A percentile compares a stretch with the other conserved stretches of the same genome.
Evolutionary conservation across 2,888 invertebrate genomes (phyloP).

Genomic region (Drosophila lutescens): DNA sequence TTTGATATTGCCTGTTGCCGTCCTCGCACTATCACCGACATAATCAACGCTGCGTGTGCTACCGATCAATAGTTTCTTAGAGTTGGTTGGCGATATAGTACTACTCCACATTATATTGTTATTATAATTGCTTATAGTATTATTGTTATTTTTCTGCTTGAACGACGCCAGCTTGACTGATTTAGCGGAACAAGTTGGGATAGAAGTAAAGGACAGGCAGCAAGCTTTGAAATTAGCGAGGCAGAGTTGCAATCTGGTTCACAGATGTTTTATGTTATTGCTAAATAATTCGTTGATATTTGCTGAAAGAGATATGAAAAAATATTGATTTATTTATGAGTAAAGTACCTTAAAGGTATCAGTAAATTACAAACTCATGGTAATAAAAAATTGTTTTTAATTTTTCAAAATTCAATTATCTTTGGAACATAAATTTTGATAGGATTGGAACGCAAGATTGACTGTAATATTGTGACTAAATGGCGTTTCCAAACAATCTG

Average conservation of each 20-base stretch:
- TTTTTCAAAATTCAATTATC: not conserved
- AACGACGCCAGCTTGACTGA: slow-evolving; percentile 72
- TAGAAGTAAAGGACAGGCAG: slow-evolving; percentile 11
- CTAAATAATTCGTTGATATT: not conserved
- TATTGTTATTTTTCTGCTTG: slow-evolving; percentile 55
- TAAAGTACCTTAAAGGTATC: too few species aligned
- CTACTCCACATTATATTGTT: slow-evolving; percentile 84
- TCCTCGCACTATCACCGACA: slow-evolving; percentile 83
- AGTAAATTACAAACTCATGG: too few species aligned
- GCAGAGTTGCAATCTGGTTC: not conserved
- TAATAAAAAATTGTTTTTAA: too few species aligned
- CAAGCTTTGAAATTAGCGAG: not conserved
- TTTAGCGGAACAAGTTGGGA: slow-evolving; percentile 19
- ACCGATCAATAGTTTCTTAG: slow-evolving; percentile 84
- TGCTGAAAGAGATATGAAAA: slow-evolving; percentile 3
- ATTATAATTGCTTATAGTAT: slow-evolving; percentile 67
- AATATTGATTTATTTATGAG: not conserved
- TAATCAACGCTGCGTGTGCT: slow-evolving; percentile 84
- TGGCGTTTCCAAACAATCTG: slow-evolving; percentile 10
- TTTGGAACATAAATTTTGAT: not conserved
- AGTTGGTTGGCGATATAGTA: slow-evolving; percentile 84
- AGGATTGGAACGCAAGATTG: slow-evolving; percentile 14
- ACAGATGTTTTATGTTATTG: not conserved
- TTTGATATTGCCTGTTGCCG: slow-evolving; percentile 56
- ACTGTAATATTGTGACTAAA: slow-evolving; percentile 22